These are phyloP conservation scores for Drosophila robusta DNA, from an alignment of 2,888 invertebrate species.

Conservation along the genomic window DNA sequence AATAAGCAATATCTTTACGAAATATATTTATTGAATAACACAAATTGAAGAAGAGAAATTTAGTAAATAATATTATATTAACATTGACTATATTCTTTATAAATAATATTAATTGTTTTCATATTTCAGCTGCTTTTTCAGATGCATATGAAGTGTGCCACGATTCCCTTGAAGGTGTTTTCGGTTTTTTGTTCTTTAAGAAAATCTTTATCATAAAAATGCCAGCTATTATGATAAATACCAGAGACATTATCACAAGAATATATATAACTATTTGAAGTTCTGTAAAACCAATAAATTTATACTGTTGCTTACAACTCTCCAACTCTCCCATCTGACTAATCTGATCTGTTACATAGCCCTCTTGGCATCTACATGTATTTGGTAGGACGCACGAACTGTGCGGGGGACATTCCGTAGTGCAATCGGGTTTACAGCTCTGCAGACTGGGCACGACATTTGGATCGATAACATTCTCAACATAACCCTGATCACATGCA, in stretches of 20 bases:
- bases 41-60: too few relatives aligned
- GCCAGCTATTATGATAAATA: not conserved
- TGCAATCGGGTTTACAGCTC: slow-evolving; percentile 14
- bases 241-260: slow-evolving; percentile 1
- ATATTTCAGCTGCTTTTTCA: too few relatives aligned
- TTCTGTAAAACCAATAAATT: fast-evolving
- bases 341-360: not conserved
- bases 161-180: too few relatives aligned
- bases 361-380: slow-evolving; percentile 9
- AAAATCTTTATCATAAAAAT: not conserved
- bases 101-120: too few relatives aligned
- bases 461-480: not conserved
- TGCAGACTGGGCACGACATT: not conserved
- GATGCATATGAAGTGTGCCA: not conserved
- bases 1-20: too few relatives aligned
- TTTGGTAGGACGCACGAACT: slow-evolving; percentile 10
- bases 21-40: too few relatives aligned
- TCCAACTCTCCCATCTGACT: not conserved
- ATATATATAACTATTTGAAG: slow-evolving; percentile 5
- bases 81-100: too few relatives aligned
- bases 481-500: not conserved
- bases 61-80: too few relatives aligned
- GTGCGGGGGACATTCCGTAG: not conserved
- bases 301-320: slow-evolving; percentile 2
- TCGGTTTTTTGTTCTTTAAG: not conserved